Conservation (phyloP, 1,140 invertebrate genomes). For the Drosophila rhopaloa region DNA sequence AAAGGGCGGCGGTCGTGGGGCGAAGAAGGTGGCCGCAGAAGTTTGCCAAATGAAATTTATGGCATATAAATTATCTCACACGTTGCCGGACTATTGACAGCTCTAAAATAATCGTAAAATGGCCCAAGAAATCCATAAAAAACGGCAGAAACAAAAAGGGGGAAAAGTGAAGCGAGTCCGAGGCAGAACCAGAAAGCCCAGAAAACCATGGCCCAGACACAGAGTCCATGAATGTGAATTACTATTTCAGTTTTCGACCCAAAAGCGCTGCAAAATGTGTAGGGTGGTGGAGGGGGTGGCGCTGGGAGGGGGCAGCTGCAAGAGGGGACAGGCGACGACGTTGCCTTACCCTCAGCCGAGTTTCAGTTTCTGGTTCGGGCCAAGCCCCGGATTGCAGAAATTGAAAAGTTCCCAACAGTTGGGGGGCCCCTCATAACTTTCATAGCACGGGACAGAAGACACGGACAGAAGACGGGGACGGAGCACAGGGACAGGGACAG, state of each 20-base stretch:
- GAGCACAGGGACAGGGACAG: background rate
- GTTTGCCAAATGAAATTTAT: constrained; percentile 81
- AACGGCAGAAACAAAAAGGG: constrained; percentile 58
- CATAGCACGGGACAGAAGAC: constrained; percentile 55
- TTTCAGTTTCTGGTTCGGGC: constrained; percentile 27
- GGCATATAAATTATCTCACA: constrained; percentile 83
- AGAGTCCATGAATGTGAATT: constrained; percentile 77
- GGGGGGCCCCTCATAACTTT: constrained; percentile 73
- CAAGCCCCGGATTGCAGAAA: constrained; percentile 58
- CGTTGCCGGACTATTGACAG: constrained; percentile 80
- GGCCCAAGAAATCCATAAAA: constrained; percentile 80
- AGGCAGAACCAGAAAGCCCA: constrained; percentile 44
- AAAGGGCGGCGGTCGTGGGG: background rate
- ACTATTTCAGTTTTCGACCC: constrained; percentile 74
- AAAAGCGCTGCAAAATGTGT: constrained; percentile 45
- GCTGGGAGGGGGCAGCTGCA: background rate
- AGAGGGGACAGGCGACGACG: constrained; percentile 67
- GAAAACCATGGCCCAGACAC: constrained; percentile 42
- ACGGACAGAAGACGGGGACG: constrained; percentile 4
- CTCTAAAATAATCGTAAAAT: constrained; percentile 83
- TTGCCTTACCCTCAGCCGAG: constrained; percentile 53
- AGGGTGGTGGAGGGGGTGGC: background rate
- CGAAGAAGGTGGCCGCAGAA: constrained; percentile 17
- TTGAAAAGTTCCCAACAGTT: constrained; percentile 80
- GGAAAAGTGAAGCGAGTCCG: constrained; percentile 5